A percentile compares a stretch with the other conserved stretches of the same genome.
Conservation (phyloP, 30 jellyfish, hydroid and myxozoan genomes). For the Morbakka virulenta region DNA sequence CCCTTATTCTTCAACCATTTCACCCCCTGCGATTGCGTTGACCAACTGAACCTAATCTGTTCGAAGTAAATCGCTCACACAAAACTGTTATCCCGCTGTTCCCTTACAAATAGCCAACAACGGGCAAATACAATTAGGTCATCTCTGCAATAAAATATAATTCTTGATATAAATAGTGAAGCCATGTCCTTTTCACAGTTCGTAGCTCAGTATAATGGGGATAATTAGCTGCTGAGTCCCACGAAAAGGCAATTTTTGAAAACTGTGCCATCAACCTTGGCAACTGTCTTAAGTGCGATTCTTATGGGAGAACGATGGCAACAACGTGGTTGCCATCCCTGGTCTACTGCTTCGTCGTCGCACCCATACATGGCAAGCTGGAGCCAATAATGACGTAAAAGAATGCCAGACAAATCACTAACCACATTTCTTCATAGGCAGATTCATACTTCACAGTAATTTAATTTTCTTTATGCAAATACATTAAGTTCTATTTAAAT, state of each 20-base stretch:
- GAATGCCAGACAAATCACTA: neutral
- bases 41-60: neutral
- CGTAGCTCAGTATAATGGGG: neutral
- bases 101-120: neutral
- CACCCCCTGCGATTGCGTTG: neutral
- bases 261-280: neutral
- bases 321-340: neutral
- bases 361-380: too few relatives aligned
- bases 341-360: neutral
- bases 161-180: neutral
- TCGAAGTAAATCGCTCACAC: neutral
- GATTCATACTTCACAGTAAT: neutral
- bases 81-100: neutral
- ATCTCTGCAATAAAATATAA: neutral
- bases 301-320: neutral
- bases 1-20: too few relatives aligned
- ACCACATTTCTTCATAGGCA: neutral
- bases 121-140: neutral
- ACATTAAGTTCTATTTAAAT: slow-evolving; percentile 72
- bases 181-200: neutral
- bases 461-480: slow-evolving; percentile 28
- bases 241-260: neutral
- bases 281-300: neutral
- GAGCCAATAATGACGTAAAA: neutral
- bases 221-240: neutral